Percentiles rank a stretch among this genome's conserved stretches.
Evolutionary conservation across 2,888 invertebrate species (phyloP).

Genomic region (Agrochola litura): DNA sequence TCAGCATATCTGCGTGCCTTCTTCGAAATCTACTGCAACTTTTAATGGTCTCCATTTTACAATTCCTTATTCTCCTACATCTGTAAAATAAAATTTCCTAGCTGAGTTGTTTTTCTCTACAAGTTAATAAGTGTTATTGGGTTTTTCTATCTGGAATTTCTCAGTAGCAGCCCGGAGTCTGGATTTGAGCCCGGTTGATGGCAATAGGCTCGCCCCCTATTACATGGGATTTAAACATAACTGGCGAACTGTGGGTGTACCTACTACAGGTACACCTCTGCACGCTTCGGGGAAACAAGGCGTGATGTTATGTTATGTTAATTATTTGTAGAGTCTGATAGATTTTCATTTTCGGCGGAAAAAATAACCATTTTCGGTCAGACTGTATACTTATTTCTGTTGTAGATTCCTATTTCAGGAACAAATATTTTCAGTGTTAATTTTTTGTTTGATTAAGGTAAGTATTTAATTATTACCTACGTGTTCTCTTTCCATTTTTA

Average conservation of each 20-base stretch:
- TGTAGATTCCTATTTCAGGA: background rate
- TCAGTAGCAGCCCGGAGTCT: too few species aligned
- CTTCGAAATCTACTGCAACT: constrained; percentile 59
- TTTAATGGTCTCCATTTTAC: constrained; percentile 63
- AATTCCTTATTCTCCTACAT: constrained; percentile 42
- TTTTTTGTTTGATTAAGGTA: background rate
- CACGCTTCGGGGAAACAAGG: too few species aligned
- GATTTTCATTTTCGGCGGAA: background rate
- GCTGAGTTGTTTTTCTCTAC: background rate
- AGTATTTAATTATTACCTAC: too few species aligned
- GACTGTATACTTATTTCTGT: background rate
- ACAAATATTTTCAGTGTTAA: background rate
- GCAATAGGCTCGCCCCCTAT: too few species aligned
- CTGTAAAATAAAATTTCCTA: constrained; percentile 55
- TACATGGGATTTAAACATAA: too few species aligned
- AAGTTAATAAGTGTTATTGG: too few species aligned
- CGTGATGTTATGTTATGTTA: too few species aligned
- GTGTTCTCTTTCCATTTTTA: background rate
- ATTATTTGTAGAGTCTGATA: background rate
- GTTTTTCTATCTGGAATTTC: too few species aligned
- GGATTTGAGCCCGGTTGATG: too few species aligned
- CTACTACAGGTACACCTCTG: too few species aligned
- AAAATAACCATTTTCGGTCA: background rate
- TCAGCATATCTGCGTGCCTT: constrained; percentile 71
- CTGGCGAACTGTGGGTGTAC: too few species aligned